Conservation (phyloP, 2,797 vertebrate species). For the Sebastes kiyomatsui region DNA sequence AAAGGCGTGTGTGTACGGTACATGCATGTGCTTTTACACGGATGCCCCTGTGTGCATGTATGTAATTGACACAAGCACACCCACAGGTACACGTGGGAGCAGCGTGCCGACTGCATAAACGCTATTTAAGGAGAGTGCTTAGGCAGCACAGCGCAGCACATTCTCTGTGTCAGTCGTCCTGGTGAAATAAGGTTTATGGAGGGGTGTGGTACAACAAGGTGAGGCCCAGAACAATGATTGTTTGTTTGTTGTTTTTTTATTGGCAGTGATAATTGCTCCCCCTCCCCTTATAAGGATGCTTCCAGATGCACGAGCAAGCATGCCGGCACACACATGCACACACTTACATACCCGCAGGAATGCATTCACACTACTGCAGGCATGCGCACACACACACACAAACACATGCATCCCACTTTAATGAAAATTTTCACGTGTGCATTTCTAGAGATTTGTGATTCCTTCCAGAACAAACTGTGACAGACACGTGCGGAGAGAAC, state of each 20-base stretch:
- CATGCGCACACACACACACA: not conserved
- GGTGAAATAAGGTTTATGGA: slow-evolving; percentile 75
- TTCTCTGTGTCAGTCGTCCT: slow-evolving; percentile 71
- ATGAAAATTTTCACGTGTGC: slow-evolving; percentile 48
- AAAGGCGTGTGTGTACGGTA: slow-evolving; percentile 24
- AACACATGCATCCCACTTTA: slow-evolving; percentile 16
- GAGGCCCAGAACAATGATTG: slow-evolving; percentile 81
- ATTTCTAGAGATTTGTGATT: slow-evolving; percentile 17
- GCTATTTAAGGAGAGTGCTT: slow-evolving; percentile 81
- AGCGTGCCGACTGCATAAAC: slow-evolving; percentile 60
- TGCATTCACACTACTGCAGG: slow-evolving; percentile 50
- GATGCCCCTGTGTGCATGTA: slow-evolving; percentile 22
- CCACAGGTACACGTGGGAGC: slow-evolving; percentile 53
- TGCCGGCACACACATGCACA: slow-evolving; percentile 70
- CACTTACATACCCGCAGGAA: slow-evolving; percentile 74
- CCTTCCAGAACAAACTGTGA: slow-evolving; percentile 15
- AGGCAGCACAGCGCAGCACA: slow-evolving; percentile 84
- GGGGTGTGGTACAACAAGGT: slow-evolving; percentile 79
- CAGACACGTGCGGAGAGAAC: not conserved
- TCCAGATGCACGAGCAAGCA: slow-evolving; percentile 54
- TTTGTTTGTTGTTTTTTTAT: slow-evolving; percentile 85
- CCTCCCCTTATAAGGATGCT: slow-evolving; percentile 65
- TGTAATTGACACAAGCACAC: slow-evolving; percentile 25
- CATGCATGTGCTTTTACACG: slow-evolving; percentile 15
- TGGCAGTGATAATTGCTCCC: slow-evolving; percentile 80